Percentiles rank a stretch among this genome's conserved stretches.
phyloP scores from a whole-genome alignment of 2,797 vertebrate species.

The Gambusia yucatana region DNA sequence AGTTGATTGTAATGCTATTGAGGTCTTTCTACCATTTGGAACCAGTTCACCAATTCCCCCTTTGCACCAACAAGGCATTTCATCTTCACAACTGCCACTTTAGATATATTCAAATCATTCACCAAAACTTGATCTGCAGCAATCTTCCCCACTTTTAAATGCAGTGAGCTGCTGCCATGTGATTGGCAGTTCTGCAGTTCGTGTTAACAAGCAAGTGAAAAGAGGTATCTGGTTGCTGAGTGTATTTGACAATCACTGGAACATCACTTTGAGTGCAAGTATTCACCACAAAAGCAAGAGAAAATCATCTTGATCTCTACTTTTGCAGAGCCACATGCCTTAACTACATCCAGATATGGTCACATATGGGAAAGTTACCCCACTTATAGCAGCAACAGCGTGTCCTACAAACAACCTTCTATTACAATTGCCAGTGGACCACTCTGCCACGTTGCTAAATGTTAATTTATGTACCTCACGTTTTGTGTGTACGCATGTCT shows the following conservation, averaged over 20 bases:
- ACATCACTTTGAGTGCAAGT: background rate
- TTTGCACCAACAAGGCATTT: background rate
- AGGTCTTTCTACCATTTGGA: background rate
- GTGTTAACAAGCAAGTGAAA: background rate
- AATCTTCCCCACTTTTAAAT: background rate
- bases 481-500: slow-evolving; percentile 74
- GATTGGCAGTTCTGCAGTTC: background rate
- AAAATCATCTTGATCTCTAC: background rate
- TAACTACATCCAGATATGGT: background rate
- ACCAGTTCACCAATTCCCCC: background rate
- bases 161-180: background rate
- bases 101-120: background rate
- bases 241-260: background rate
- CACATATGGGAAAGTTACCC: slow-evolving; percentile 8
- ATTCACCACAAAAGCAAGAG: background rate
- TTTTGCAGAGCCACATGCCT: background rate
- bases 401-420: slow-evolving; percentile 82
- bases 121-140: background rate
- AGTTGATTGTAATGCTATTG: background rate
- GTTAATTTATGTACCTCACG: slow-evolving; percentile 83
- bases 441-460: slow-evolving; percentile 70
- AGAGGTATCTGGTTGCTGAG: background rate
- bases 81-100: background rate
- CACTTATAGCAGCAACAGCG: slow-evolving; percentile 53
- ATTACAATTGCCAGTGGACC: slow-evolving; percentile 74